Evolutionary conservation across 2,888 invertebrate genomes (phyloP).

Genomic region (Lasius platythorax): DNA sequence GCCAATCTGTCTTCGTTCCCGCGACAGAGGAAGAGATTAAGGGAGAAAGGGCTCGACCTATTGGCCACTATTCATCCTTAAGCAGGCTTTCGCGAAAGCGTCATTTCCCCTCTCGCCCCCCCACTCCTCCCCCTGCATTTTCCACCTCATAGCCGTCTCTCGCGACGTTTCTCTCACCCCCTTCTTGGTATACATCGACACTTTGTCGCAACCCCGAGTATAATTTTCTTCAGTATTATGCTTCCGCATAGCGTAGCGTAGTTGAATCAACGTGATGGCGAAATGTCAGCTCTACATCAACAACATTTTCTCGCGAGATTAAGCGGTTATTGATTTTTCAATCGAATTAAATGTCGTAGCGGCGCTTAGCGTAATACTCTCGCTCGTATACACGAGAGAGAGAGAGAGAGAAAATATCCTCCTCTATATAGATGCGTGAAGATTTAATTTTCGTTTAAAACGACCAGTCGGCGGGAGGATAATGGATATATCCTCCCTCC

Average conservation of each 20-base stretch:
- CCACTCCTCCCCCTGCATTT: neutral
- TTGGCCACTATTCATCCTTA: conserved; percentile 57
- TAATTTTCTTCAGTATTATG: neutral
- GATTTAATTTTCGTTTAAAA: conserved; percentile 35
- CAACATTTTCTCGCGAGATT: neutral
- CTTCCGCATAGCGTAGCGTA: neutral
- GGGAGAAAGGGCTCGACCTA: conserved; percentile 54
- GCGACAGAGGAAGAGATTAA: conserved; percentile 64
- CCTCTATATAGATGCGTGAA: neutral
- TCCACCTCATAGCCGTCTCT: neutral
- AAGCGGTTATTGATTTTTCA: neutral
- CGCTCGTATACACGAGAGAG: neutral
- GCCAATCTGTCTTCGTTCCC: conserved; percentile 68
- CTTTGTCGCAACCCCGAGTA: neutral
- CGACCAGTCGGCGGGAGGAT: conserved; percentile 1
- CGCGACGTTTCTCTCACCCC: neutral
- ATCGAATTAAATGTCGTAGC: conserved; percentile 8
- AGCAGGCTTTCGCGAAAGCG: conserved; percentile 39
- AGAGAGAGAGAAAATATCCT: neutral
- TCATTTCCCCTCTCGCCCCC: neutral
- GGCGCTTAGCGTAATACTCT: neutral
- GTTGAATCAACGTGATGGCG: neutral
- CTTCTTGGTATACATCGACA: conserved; percentile 8
- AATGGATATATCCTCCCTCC: conserved; percentile 41
- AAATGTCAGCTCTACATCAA: neutral